Evolutionary conservation across 2,797 vertebrate genomes (phyloP).

Genomic region (Thunnus albacares): DNA sequence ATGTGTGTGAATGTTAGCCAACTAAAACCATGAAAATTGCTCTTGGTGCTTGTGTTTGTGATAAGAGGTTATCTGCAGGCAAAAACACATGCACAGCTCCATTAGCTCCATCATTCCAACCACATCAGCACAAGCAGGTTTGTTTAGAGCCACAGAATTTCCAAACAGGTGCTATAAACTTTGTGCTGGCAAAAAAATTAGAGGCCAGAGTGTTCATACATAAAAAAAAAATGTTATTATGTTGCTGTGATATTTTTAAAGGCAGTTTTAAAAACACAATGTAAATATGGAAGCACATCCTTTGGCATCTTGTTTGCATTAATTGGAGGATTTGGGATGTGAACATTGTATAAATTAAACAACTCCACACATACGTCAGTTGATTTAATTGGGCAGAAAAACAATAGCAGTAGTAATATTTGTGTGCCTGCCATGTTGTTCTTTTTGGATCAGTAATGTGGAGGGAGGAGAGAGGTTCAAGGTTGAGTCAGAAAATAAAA

Average conservation of each 20-base stretch:
- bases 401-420: background rate
- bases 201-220: background rate
- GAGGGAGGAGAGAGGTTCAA: slow-evolving; percentile 36
- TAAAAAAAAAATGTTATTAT: no score
- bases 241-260: background rate
- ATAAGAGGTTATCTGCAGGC: background rate
- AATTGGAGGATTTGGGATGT: slow-evolving; percentile 22
- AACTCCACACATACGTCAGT: background rate
- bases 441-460: background rate
- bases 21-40: background rate
- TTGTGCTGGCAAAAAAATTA: background rate
- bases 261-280: background rate
- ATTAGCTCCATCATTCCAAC: background rate
- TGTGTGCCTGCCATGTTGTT: background rate
- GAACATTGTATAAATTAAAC: background rate
- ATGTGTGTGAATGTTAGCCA: background rate
- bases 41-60: background rate
- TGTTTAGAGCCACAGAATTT: background rate
- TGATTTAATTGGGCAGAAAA: slow-evolving; percentile 16
- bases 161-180: background rate
- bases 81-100: background rate
- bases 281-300: background rate
- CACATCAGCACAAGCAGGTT: background rate
- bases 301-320: slow-evolving; percentile 17
- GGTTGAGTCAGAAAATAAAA: slow-evolving; percentile 38